These are phyloP conservation scores for Arion vulgaris DNA, from an alignment of 1,140 invertebrate genomes.

Conservation along the genomic window DNA sequence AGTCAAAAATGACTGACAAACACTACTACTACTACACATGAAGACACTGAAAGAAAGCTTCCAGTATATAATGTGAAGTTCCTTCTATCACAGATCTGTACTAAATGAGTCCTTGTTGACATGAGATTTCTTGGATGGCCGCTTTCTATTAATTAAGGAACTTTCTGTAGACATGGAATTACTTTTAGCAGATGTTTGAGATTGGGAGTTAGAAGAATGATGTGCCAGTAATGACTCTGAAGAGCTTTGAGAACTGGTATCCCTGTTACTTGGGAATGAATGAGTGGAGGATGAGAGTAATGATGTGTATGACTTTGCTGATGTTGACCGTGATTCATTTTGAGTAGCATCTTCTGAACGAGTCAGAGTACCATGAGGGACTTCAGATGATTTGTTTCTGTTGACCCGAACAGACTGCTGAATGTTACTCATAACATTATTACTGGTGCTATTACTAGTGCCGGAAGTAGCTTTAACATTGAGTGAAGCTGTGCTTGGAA, in stretches of 20 bases:
- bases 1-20: no score
- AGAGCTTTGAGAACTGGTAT: neutral
- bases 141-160: neutral
- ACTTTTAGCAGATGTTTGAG: neutral
- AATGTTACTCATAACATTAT: neutral
- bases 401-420: neutral
- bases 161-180: neutral
- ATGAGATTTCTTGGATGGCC: neutral
- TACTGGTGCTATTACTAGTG: neutral
- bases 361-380: neutral
- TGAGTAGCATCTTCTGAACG: neutral
- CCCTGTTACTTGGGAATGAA: neutral
- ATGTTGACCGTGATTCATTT: neutral
- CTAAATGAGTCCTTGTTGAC: neutral
- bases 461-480: neutral
- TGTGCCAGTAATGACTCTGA: neutral
- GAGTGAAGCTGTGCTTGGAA: neutral
- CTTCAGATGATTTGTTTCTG: neutral
- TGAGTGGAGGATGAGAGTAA: neutral
- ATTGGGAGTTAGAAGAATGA: neutral
- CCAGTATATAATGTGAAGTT: neutral
- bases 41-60: no score
- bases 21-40: no score
- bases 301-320: neutral
- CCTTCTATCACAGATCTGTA: neutral